Base-by-base conservation (phyloP, 2,113 vertebrate species). In the Myotis davidii region DNA sequence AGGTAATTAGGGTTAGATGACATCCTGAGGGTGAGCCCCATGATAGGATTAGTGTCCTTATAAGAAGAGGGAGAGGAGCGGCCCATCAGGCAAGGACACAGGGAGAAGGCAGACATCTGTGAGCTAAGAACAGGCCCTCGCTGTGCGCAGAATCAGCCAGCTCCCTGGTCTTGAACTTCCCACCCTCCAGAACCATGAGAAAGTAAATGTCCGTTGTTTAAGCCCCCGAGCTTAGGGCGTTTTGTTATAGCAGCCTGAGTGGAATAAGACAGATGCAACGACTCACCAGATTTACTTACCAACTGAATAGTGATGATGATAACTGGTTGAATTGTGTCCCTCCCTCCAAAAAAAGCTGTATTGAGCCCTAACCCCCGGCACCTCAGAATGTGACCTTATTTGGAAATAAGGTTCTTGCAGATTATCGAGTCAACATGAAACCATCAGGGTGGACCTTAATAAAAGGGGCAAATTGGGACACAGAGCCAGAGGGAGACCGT, bases 81-180 rank as follows among this genome's bases (percentile, higher is more conserved):
- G 14, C 37, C 76, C 6, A 5, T 29, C 12, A 13, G 14, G 11
- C 50, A 7, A 81, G 3, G 27, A 7, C 6, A 52, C 7, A 8
- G 74, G 3, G 20, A 70, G 84, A n/a, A 37, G 3, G 25, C n/a
- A 34, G 72, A 61, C 11, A 1, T 2, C 27, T 7, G 37, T 16
- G n/a, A 54, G 12, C 42, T 5, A 17, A 8, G 61, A 92, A 70
- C 61, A 61, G 56, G 6, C 4, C 32, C 20, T 85, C 10, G 0
- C 8, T 4, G 0, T 2, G 32, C 48, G 21, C 5, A 3, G 5
- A 17, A 18, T 13, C 6, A 27, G 6, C 34, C 14, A 18, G 14
- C 23, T 4, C 9, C 61, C 42, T 27, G 42, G 23, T 61, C 61
- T 25, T 6, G 17, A 18, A 14, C 3, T 70, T 52, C 54, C 25